Conservation (phyloP, 2,797 vertebrate species). For the Micromesistius poutassou region DNA sequence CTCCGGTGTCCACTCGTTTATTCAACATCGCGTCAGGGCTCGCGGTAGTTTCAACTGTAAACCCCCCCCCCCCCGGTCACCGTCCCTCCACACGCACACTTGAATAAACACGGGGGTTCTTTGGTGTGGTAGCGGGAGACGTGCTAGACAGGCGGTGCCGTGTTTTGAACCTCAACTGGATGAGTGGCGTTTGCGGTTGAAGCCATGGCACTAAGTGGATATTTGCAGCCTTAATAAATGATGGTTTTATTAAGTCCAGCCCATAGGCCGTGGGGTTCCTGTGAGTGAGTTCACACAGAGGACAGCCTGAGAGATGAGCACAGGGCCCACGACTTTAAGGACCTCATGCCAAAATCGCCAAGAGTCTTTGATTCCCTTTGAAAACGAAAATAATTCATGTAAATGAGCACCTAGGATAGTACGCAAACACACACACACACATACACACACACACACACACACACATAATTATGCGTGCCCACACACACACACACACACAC, state of each 20-base stretch:
- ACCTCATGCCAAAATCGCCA: background rate
- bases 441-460: background rate
- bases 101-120: background rate
- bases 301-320: background rate
- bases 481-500: too few species aligned
- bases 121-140: background rate
- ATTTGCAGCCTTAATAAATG: background rate
- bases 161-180: background rate
- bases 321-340: background rate
- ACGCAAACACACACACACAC: slow-evolving; percentile 5
- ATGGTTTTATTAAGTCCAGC: background rate
- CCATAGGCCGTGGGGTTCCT: background rate
- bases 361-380: background rate
- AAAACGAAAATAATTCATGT: background rate
- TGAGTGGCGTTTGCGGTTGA: background rate
- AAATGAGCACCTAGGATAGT: background rate
- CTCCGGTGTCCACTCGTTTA: too few species aligned
- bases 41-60: background rate
- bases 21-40: too few species aligned
- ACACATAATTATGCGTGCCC: too few species aligned
- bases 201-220: background rate
- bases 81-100: background rate
- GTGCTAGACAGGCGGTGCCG: background rate
- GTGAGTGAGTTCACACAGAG: background rate
- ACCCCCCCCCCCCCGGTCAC: too few species aligned